Conservation (phyloP, 2,888 invertebrate species). For the Sturmia bella region DNA sequence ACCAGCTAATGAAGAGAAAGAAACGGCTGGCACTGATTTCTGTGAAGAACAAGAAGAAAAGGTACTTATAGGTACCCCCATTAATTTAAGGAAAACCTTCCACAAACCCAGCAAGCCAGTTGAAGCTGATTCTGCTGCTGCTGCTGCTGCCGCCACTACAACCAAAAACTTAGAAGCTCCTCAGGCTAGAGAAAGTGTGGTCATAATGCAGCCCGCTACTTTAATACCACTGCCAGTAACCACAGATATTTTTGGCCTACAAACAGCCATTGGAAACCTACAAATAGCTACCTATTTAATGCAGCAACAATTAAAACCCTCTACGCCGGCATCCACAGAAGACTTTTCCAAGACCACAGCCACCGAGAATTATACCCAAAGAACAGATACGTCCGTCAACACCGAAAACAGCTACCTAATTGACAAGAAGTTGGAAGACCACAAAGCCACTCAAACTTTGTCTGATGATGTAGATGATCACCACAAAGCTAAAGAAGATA, state of each 20-base stretch:
- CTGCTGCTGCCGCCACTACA: conserved; percentile 29
- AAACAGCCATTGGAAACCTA: conserved; percentile 80
- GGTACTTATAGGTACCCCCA: conserved; percentile 81
- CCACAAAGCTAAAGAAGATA: conserved; percentile 61
- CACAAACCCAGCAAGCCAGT: conserved; percentile 80
- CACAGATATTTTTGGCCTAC: conserved; percentile 80
- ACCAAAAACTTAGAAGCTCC: conserved; percentile 1
- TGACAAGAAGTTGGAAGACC: conserved; percentile 22
- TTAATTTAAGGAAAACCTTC: conserved; percentile 77
- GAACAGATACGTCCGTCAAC: conserved; percentile 77
- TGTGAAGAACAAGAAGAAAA: conserved; percentile 75
- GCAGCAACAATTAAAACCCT: conserved; percentile 78
- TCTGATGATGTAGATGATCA: neutral
- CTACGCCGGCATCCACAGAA: conserved; percentile 70
- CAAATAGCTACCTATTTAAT: conserved; percentile 81
- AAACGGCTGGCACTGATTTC: neutral
- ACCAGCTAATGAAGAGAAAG: neutral
- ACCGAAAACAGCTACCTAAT: conserved; percentile 77
- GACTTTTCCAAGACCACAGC: conserved; percentile 75
- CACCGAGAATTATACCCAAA: conserved; percentile 75
- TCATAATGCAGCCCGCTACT: conserved; percentile 81
- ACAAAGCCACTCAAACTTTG: conserved; percentile 32
- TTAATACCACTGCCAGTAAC: conserved; percentile 81
- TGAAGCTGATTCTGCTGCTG: conserved; percentile 54
- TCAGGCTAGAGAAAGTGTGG: conserved; percentile 71